Base-by-base conservation (phyloP, 2,113 vertebrate species). In the Oenanthe melanoleuca region DNA sequence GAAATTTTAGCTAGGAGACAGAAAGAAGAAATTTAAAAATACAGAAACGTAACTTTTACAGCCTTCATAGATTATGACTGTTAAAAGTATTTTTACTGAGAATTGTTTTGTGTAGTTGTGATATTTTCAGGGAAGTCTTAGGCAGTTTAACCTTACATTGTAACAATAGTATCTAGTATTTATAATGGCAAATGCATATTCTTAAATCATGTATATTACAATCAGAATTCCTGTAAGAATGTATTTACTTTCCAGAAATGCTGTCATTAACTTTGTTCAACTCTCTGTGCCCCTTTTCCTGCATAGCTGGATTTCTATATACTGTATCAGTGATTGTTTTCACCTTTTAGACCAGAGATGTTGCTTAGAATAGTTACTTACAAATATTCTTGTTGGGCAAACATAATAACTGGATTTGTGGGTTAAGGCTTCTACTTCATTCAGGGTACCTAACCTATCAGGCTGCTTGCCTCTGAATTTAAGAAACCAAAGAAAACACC, bases 401-500 rank as follows among this genome's bases (percentile, higher is more conserved):
- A 63, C 25, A 14, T 21, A n/a, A 44, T 78, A 86, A 47, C 9
- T 63, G 29, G 8, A 40, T 75, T 92, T 90, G 9, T 11, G 21
- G 14, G 22, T 67, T 89, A 75, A 40, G 69, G 9, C n/a, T 79
- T 79, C 19, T 9, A 5, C 22, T 79, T 50, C 22, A 59, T 70
- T 19, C 17, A 63, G n/a, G 44, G 44, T 45, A 61, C 42, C 22
- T 81, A 47, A 69, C 11, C 5, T 50, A 18, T 11, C 53, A 22
- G 14, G 11, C 31, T 49, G 6, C 26, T 73, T 77, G 9, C 26
- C 55, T 73, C 10, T 34, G 56, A 20, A 21, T 64, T 40, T 28
- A 11, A 80, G 61, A 70, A 60, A 66, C 49, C 24, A 29, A 10
- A 61, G 7, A 26, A 9, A 3, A 0, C 8, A 0, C 8, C 2